Percentiles rank a stretch among this genome's conserved stretches.
phyloP scores from a whole-genome alignment of 2,888 invertebrate genomes.

The Nephrocerus scutellatus region DNA sequence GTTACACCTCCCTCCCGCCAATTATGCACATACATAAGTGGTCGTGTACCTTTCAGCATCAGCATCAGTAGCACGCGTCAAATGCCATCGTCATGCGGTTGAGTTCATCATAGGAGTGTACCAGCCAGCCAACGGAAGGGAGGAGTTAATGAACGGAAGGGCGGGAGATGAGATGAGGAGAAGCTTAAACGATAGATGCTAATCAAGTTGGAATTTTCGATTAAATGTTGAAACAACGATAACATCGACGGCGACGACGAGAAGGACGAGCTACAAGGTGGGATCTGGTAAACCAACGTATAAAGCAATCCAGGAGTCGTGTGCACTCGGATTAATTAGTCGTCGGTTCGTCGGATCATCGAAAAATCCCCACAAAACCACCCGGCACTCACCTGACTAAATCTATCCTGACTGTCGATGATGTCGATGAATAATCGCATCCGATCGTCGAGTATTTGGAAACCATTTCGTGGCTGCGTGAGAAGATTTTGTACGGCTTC shows the following conservation, averaged over 20 bases:
- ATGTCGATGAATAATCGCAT: conserved; percentile 74
- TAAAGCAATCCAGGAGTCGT: conserved; percentile 12
- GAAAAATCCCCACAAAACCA: neutral
- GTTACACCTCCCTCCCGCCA: no score
- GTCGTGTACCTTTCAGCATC: no score
- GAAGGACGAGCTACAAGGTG: neutral
- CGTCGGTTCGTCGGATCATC: neutral
- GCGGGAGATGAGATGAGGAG: no score
- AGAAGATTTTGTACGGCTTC: conserved; percentile 64
- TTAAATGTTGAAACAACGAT: conserved; percentile 10
- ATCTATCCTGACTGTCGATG: conserved; percentile 72
- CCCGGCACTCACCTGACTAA: conserved; percentile 61
- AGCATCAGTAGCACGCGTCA: no score
- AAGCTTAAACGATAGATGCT: conserved; percentile 18
- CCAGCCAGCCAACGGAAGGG: no score
- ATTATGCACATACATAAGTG: no score
- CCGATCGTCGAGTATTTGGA: conserved; percentile 70
- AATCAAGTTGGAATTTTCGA: conserved; percentile 18
- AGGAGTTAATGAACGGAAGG: no score
- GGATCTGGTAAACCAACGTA: conserved; percentile 1
- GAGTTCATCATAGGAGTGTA: no score
- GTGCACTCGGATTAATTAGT: conserved; percentile 2
- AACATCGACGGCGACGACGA: neutral
- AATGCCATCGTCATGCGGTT: no score
- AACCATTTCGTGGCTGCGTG: conserved; percentile 64